Conservation (phyloP, 2,113 vertebrate genomes). For the Bufo gargarizans region DNA sequence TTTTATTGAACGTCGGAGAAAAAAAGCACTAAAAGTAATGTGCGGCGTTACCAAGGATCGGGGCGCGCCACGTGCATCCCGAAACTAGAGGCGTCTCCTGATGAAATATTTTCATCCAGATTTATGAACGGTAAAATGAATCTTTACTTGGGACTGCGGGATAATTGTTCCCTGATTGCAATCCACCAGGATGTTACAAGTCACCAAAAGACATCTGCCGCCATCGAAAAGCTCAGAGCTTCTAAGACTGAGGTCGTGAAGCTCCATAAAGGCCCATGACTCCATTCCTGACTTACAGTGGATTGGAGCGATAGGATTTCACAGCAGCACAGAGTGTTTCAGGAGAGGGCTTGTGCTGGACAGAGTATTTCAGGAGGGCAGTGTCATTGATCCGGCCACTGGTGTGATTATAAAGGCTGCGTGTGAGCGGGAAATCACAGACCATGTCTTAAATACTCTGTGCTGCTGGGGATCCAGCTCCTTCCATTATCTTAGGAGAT, state of each 20-base stretch:
- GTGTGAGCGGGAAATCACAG: not conserved
- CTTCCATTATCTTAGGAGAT: too few relatives aligned
- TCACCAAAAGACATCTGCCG: not conserved
- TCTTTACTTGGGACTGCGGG: not conserved
- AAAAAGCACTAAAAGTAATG: slow-evolving; percentile 28
- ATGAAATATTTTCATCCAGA: not conserved
- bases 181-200: not conserved
- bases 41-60: slow-evolving; percentile 1
- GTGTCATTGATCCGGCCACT: too few relatives aligned
- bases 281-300: not conserved
- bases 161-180: not conserved
- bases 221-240: not conserved
- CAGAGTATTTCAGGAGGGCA: too few relatives aligned
- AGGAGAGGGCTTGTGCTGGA: too few relatives aligned
- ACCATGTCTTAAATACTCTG: not conserved
- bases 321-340: not conserved
- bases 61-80: not conserved
- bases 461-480: too few relatives aligned
- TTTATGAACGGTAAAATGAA: slow-evolving; percentile 4
- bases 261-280: too few relatives aligned
- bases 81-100: not conserved
- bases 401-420: not conserved
- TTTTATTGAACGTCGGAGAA: slow-evolving; percentile 16
- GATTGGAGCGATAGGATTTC: not conserved
- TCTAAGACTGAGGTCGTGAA: not conserved